Evolutionary conservation across 1,140 invertebrate species (phyloP).

Genomic region (Tribolium madens): DNA sequence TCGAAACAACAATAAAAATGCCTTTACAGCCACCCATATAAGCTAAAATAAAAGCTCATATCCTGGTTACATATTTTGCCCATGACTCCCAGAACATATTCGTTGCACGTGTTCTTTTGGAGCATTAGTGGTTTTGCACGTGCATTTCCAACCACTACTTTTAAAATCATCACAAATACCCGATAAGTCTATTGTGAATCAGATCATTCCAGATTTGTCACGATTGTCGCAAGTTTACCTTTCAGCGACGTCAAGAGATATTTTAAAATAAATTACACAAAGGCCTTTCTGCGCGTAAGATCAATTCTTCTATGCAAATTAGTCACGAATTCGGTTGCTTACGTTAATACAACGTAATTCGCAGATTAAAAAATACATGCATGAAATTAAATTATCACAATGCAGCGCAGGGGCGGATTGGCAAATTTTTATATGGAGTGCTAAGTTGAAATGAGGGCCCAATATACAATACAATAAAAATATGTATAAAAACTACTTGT

Average conservation of each 20-base stretch:
- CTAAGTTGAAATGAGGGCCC: too few relatives aligned
- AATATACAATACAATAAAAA: too few relatives aligned
- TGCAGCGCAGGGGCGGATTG: too few relatives aligned
- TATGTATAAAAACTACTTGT: too few relatives aligned
- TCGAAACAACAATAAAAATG: conserved; percentile 50
- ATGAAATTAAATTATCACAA: background rate
- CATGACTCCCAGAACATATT: conserved; percentile 46
- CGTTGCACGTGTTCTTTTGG: conserved; percentile 35
- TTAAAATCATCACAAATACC: conserved; percentile 19
- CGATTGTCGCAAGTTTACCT: conserved; percentile 10
- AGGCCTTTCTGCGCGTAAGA: background rate
- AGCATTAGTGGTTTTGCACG: conserved; percentile 36
- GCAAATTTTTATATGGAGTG: too few relatives aligned
- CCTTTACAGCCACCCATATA: conserved; percentile 47
- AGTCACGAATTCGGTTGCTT: background rate
- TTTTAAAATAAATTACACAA: background rate
- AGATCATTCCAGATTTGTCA: conserved; percentile 23
- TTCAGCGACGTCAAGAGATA: background rate
- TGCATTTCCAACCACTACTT: conserved; percentile 10
- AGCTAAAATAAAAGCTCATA: conserved; percentile 46
- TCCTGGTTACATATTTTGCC: conserved; percentile 47
- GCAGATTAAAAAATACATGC: background rate
- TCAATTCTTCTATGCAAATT: background rate
- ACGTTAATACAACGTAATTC: background rate
- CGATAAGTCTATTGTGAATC: conserved; percentile 29